A percentile compares a stretch with the other conserved stretches of the same genome.
Conservation (phyloP, 2,113 vertebrate genomes). For the Hydrolagus affinis region DNA sequence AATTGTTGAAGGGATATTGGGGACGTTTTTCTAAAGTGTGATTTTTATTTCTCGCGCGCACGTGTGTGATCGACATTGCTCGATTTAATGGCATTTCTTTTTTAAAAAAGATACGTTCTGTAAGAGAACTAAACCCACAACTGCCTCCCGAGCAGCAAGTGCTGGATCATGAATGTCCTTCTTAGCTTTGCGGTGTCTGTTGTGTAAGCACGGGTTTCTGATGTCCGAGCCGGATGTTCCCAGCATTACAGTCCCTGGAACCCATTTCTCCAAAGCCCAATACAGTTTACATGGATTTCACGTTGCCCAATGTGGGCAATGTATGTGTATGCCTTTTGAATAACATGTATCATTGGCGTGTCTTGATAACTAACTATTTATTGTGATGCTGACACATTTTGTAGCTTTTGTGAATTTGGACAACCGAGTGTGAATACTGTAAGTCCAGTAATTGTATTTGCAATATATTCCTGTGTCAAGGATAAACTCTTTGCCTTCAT, state of each 20-base stretch:
- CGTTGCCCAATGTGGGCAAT: not conserved
- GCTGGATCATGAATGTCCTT: not conserved
- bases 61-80: not conserved
- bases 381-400: slow-evolving; percentile 23
- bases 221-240: not conserved
- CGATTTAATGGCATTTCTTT: not conserved
- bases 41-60: no score
- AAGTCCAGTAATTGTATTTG: not conserved
- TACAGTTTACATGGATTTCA: slow-evolving; percentile 9
- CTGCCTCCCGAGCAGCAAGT: not conserved
- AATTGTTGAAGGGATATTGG: no score
- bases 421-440: not conserved
- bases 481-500: not conserved
- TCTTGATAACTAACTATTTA: slow-evolving; percentile 22
- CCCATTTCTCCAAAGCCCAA: no score
- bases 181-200: not conserved
- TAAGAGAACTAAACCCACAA: not conserved
- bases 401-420: slow-evolving; percentile 19
- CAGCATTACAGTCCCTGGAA: not conserved
- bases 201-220: not conserved
- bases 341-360: not conserved
- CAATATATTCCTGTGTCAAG: not conserved
- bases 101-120: not conserved
- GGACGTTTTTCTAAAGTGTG: no score
- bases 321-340: slow-evolving; percentile 11